Evolutionary conservation across 23 tunicate species (phyloP), one percentile per base, ranked within the genome.

Genomic region (Halocynthia roretzi): DNA sequence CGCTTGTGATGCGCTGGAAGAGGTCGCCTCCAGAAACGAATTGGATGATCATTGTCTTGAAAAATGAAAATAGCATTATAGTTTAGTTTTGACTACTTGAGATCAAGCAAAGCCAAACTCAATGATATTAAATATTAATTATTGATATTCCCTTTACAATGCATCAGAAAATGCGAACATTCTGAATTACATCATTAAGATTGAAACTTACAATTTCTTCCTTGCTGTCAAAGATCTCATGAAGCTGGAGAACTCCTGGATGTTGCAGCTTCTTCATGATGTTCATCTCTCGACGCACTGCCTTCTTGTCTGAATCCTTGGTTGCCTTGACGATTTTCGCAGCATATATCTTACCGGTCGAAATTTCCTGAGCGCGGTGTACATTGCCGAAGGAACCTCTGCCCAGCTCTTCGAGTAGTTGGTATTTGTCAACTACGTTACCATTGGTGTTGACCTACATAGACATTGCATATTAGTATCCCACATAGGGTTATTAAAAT

Each of bases 1-100:
- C 61, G 54, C 80, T 72, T 50, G 86, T 70, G 61, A 94, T 71
- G 61, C 90, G 31, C 67, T 89, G 96, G 17, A 94, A 67, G 55
- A 94, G 56, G 66, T 94, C 86, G 14, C 90, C 87, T 6, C 99
- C 99, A 52, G 90, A 88, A 54, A 94, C 87, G 71, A 94, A 94
- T 74, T 94, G 85, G 54, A 84, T 74, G 67, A 94, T 88, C 80
- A 94, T 58, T 55, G 94, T 74, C 78, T 74, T 17, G 14, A 71
- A 11, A 71, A 15, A 1, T 58, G 63, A 14, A 0, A 15, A 58
- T 58, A n/a, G 63, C 2, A 58, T 1, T 1, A 58, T 14, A 58
- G 4, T 58, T 14, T n/a, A 58, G 17, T 58, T 10, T 58, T n/a
- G 17, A 58, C 5, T 4, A 31, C 44, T 31, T 58, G 17, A 58